Evolutionary conservation across 2,797 vertebrate species (phyloP), one percentile per base, ranked within the genome.

Genomic region (Myotis myotis): DNA sequence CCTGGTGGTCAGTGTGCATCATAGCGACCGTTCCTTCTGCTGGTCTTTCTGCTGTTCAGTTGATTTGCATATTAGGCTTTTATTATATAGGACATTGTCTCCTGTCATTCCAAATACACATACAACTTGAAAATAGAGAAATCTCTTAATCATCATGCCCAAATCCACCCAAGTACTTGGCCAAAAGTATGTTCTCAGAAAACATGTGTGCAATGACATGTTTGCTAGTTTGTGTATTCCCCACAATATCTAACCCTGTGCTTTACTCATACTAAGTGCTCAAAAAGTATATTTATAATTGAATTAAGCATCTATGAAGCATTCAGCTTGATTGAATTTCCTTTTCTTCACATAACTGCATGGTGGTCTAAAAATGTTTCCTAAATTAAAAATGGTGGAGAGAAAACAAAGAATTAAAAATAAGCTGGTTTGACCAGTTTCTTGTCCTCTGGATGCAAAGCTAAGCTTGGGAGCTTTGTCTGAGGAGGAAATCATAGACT

Each of bases 401-500:
- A 79, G 92, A 83, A 96, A 97, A 95, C 81, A 96, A 94, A 94
- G 75, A 70, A 94, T 92, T 93, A 75, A 91, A 94, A 92, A 84
- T 80, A 84, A 95, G 93, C 81, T 51, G 60, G 81, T 83, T 80
- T 30, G 64, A 76, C 92, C 87, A 74, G 87, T 93, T 97, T 94
- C 83, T 93, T 96, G 90, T 85, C 86, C 47, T 94, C 68, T 92
- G 88, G 84, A 95, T 87, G 76, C 25, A 55, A 84, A 78, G 66
- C 88, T 85, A 94, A 90, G 44, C 57, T 94, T 87, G 80, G 71
- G 71, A 93, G 53, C 49, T 95, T 91, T 96, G 79, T 92, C 72
- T 80, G 55, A 93, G 78, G 79, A 96, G 70, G 79, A 94, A 96
- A 96, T 94, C 94, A 94, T 8, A 82, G 81, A 62, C 88, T 78